Evolutionary conservation across 1,140 invertebrate genomes (phyloP).

Genomic region (Cydia fagiglandana): DNA sequence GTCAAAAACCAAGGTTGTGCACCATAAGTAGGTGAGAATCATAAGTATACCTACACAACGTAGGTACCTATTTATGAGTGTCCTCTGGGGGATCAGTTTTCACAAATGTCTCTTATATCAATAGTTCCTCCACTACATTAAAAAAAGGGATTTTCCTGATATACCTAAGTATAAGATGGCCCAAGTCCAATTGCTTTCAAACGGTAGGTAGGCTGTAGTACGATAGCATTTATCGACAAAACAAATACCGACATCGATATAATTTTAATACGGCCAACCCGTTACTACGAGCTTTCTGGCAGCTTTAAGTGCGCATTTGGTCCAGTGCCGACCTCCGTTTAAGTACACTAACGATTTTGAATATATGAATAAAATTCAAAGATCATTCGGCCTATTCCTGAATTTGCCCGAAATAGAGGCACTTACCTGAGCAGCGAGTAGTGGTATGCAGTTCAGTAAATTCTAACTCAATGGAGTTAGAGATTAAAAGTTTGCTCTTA

Average conservation of each 20-base stretch:
- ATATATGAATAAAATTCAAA: constrained; percentile 36
- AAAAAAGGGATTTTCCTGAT: no score
- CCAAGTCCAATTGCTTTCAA: no score
- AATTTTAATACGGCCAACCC: background rate
- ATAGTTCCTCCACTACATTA: no score
- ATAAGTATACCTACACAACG: no score
- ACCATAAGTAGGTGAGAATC: no score
- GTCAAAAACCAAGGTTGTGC: no score
- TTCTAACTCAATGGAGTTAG: background rate
- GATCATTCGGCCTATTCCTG: constrained; percentile 1
- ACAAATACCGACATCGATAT: constrained; percentile 23
- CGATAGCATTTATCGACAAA: background rate
- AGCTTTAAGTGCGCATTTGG: constrained; percentile 54
- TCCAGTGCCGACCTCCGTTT: constrained; percentile 43
- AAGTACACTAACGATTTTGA: constrained; percentile 40
- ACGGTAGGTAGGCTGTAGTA: no score
- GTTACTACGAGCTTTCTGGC: constrained; percentile 44
- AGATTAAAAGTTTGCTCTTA: background rate
- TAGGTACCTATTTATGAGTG: no score
- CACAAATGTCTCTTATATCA: no score
- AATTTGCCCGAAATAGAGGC: background rate
- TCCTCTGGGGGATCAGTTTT: no score
- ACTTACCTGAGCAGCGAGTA: background rate
- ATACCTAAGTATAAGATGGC: no score
- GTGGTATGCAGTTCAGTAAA: background rate